These are phyloP conservation scores for Parapsyche elsis DNA, from an alignment of 1,140 invertebrate genomes.

Conservation along the genomic window DNA sequence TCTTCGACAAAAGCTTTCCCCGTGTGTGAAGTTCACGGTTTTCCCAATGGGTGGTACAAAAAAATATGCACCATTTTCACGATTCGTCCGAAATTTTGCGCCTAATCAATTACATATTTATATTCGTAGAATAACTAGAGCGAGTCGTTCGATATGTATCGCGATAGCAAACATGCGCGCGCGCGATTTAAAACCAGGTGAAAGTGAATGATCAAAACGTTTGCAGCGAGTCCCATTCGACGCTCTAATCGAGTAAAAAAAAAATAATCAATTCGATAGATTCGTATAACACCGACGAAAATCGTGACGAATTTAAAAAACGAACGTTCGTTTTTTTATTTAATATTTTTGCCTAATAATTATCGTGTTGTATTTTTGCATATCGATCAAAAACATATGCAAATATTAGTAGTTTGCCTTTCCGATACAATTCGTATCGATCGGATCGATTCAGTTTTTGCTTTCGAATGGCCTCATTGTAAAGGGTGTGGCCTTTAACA, in stretches of 20 bases:
- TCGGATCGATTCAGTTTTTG: background rate
- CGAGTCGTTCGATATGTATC: constrained; percentile 13
- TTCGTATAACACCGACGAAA: no score
- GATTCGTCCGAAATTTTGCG: background rate
- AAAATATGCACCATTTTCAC: background rate
- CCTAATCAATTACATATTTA: background rate
- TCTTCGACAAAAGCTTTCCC: background rate
- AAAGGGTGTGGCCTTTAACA: background rate
- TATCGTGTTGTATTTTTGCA: no score
- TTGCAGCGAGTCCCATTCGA: no score
- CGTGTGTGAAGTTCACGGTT: background rate
- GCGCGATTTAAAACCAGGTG: background rate
- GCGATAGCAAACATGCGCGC: background rate
- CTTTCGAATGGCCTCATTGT: constrained; percentile 4
- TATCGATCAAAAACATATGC: no score
- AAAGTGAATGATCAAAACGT: background rate
- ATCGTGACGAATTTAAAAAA: no score
- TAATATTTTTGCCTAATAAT: no score
- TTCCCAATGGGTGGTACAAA: background rate
- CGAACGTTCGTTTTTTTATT: no score
- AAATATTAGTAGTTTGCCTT: no score
- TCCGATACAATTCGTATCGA: background rate
- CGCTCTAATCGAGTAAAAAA: no score
- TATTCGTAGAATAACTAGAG: background rate
- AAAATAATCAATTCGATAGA: no score